A percentile compares a stretch with the other conserved stretches of the same genome.
Evolutionary conservation across 2,113 vertebrate species (phyloP).

Genomic region (Bufo gargarizans): DNA sequence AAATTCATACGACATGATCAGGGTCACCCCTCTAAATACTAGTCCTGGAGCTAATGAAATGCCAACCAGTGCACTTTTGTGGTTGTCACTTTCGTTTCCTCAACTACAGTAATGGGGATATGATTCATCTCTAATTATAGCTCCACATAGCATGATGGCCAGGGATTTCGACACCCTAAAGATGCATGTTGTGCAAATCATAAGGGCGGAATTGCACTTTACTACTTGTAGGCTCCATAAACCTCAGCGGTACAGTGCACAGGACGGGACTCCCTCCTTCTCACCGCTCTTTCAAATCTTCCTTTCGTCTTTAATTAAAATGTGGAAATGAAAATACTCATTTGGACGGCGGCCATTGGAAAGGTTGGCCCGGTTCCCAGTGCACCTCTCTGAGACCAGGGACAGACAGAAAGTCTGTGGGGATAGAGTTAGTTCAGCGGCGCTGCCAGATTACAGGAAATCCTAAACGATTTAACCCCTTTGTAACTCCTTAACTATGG

Average conservation of each 20-base stretch:
- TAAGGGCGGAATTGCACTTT: background rate
- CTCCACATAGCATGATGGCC: background rate
- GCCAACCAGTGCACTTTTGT: background rate
- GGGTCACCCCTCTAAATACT: background rate
- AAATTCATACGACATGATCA: background rate
- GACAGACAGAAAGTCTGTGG: conserved; percentile 5
- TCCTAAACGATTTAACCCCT: conserved; percentile 11
- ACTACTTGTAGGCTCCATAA: background rate
- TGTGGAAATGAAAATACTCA: background rate
- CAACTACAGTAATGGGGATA: background rate
- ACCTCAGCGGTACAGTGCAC: background rate
- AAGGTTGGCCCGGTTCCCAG: background rate
- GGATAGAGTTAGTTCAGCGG: background rate
- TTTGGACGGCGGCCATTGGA: background rate
- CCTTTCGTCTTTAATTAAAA: conserved; percentile 5
- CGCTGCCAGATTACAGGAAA: conserved; percentile 16
- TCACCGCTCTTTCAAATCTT: background rate
- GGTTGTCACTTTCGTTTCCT: background rate
- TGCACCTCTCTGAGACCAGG: background rate
- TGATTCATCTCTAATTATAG: background rate
- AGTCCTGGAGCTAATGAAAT: background rate
- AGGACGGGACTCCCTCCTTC: background rate
- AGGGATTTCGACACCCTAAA: background rate
- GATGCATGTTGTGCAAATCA: background rate
- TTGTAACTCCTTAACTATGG: background rate